Evolutionary conservation across 2,888 invertebrate genomes (phyloP).

Genomic region (Lepidocyrtoides sp.): DNA sequence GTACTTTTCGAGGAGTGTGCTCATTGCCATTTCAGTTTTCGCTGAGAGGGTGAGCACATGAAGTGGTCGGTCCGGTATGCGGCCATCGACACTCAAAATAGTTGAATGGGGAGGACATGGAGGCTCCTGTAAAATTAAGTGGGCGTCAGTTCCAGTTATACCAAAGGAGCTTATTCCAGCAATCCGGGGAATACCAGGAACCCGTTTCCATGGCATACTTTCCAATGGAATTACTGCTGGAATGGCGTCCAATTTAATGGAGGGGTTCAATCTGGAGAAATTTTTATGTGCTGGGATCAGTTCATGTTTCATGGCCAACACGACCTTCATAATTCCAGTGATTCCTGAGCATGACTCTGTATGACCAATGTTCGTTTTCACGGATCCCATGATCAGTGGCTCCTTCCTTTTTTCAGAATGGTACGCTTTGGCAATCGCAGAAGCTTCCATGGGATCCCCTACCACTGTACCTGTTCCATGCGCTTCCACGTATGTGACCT

Average conservation of each 20-base stretch:
- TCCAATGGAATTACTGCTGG: slow-evolving; percentile 71
- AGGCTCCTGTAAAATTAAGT: slow-evolving; percentile 64
- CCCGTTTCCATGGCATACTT: slow-evolving; percentile 41
- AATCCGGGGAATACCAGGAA: background rate
- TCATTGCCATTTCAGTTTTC: slow-evolving; percentile 69
- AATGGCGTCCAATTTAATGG: slow-evolving; percentile 65
- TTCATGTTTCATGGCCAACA: slow-evolving; percentile 73
- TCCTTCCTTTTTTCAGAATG: background rate
- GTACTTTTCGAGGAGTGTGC: slow-evolving; percentile 43
- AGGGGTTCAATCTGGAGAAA: slow-evolving; percentile 59
- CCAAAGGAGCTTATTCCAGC: slow-evolving; percentile 77
- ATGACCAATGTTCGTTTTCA: slow-evolving; percentile 81
- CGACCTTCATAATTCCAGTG: slow-evolving; percentile 78
- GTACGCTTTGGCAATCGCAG: slow-evolving; percentile 67
- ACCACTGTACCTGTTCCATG: slow-evolving; percentile 87
- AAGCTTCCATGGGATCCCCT: slow-evolving; percentile 75
- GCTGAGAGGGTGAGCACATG: slow-evolving; percentile 61
- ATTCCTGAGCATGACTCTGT: slow-evolving; percentile 79
- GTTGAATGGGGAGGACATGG: background rate
- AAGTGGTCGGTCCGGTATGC: slow-evolving; percentile 1
- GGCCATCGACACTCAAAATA: background rate
- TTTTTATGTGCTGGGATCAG: slow-evolving; percentile 72
- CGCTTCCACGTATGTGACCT: slow-evolving; percentile 47
- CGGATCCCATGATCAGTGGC: slow-evolving; percentile 76
- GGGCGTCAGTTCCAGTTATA: too few relatives aligned